Evolutionary conservation across 2,888 invertebrate species (phyloP), one percentile per base, ranked within the genome.

Genomic region (Trisateles emortualis): DNA sequence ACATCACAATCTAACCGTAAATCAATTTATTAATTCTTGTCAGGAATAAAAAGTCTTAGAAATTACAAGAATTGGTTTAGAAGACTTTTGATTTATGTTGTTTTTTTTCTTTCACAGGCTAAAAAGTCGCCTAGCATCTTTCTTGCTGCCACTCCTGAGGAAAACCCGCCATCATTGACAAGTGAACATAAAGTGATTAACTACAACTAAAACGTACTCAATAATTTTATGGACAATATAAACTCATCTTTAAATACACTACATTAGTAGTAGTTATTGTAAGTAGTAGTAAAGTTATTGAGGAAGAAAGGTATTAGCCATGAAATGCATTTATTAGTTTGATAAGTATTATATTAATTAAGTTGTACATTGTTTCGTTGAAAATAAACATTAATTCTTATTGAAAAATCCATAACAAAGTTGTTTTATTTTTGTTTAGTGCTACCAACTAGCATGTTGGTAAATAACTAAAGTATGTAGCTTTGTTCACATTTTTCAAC

Each of bases 141-240:
- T 95, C 43, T 81, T 95, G 64, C 76, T 92, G 55, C 94, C 95
- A 0, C 80, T 95, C 10, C 76, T 95, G 48, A 83, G 87, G 57
- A 87, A 83, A 70, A 84, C 85, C 38, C 86, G 89, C 49, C 88
- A 90, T 59, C 90, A 91, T 52, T 87, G 69, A 76, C 38, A 17
- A 50, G 17, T 48, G 29, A 53, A 43, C 29, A 48, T 52, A 46
- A 46, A 43, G 61, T 53, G 54, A 53, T 59, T 45, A 53, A 69
- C 35, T 47, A 53, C 46, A 53, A 69, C 35, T 47, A 53, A 59
- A 33, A 33, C 43, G 16, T 52, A 39, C 32, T 52, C 13, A 26
- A 46, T 47, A 14, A 40, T 63, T 42, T n/a, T 46, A 30, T 35
- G 13, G 2, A 26, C 26, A n/a, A 36, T 8, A 40, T 48, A 56